Conservation (phyloP, 92 coral and sea anemone species). For the Montipora capitata region DNA sequence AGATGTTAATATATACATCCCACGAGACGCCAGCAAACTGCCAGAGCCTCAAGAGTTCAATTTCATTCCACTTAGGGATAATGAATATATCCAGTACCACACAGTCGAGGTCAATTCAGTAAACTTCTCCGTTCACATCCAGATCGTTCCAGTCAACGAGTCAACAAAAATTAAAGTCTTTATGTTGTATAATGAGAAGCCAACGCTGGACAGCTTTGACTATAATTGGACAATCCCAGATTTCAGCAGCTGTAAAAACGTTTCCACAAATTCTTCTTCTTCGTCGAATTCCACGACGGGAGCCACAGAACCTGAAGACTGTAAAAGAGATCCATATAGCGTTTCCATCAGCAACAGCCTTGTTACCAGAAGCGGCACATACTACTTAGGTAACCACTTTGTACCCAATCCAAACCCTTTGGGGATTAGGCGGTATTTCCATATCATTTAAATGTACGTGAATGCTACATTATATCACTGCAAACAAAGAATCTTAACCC, state of each 20-base stretch:
- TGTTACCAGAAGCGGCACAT: constrained; percentile 73
- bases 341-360: constrained; percentile 70
- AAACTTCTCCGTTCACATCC: constrained; percentile 77
- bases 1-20: constrained; percentile 70
- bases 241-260: constrained; percentile 73
- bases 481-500: too few relatives aligned
- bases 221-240: constrained; percentile 87
- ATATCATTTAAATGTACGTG: too few relatives aligned
- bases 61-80: constrained; percentile 65
- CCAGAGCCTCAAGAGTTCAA: constrained; percentile 43
- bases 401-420: too few relatives aligned
- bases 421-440: too few relatives aligned
- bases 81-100: constrained; percentile 68
- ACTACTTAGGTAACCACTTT: constrained; percentile 74
- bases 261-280: constrained; percentile 15
- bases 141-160: constrained; percentile 76
- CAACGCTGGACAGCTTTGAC: constrained; percentile 62
- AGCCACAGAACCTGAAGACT: constrained; percentile 50
- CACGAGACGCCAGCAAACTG: constrained; percentile 78
- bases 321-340: constrained; percentile 81
- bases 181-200: constrained; percentile 70
- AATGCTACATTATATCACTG: too few relatives aligned
- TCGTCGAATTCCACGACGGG: constrained; percentile 7
- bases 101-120: constrained; percentile 62
- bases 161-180: constrained; percentile 54